Base-by-base conservation (phyloP, 2,797 vertebrate species). In the Pachyuromys duprasi region DNA sequence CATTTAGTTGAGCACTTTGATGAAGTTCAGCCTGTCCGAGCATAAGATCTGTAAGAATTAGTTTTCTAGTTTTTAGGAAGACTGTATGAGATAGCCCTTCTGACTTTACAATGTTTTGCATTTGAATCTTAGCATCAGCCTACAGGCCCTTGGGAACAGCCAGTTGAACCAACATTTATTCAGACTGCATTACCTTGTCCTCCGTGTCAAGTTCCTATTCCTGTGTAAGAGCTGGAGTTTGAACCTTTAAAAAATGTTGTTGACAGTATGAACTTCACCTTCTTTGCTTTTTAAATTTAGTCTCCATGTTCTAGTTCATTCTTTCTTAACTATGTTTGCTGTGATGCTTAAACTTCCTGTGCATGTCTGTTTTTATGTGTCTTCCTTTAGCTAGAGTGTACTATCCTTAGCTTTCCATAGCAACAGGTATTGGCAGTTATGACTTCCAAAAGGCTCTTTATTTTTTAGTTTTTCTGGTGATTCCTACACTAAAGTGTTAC, bases 101-200 rank as follows among this genome's bases (percentile, higher is more conserved):
- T 90, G 15, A 94, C 39, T 79, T 93, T 67, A 82, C 87, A 26
- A 78, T 89, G 1, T 70, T 55, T 13, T 76, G 0, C 83, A 45
- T 95, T 97, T 93, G 98, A 88, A 53, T 97, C 36, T n/a, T 86
- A 99, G 99, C 98, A 98, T 94, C 99, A 98, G 95, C 99, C 98
- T 83, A 97, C 97, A 0, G 99, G 99, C 7, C 99, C 99, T 5
- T 99, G 99, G 99, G 99, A 99, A 31, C 99, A 99, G 91, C 98
- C 98, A 4, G 96, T 98, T 36, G 99, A 99, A 69, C 99, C 99
- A 3, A 97, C 98, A 3, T 99, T 99, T 93, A 98, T 99, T 95
- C 98, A 98, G 67, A 98, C 98, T 83, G 98, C 98, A 3, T 94
- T 99, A 60, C 99, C 99, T 0, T 99, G 99, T 95, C 98, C 99